Evolutionary conservation across 2,797 vertebrate species (phyloP).

Genomic region (Crypturellus tataupa): DNA sequence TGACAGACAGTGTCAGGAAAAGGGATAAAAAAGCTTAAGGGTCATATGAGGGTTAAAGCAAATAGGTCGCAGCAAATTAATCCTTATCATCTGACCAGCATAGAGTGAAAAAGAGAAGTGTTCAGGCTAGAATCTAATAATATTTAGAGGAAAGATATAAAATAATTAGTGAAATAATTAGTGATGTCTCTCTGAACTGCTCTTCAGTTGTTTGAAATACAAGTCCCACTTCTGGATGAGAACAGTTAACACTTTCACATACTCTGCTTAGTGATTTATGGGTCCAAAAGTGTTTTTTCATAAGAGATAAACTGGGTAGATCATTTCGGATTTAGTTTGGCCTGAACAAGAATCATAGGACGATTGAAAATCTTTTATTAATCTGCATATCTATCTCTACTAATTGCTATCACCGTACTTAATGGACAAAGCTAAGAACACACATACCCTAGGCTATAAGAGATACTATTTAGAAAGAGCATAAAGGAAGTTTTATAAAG

Average conservation of each 20-base stretch:
- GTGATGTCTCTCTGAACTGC: neutral
- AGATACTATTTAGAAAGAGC: neutral
- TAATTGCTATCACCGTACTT: neutral
- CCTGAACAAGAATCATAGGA: neutral
- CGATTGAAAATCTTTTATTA: neutral
- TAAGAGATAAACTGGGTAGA: neutral
- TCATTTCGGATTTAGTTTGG: neutral
- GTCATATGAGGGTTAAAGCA: conserved; percentile 77
- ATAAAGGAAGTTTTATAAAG: neutral
- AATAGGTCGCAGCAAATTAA: conserved; percentile 82
- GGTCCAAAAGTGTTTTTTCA: neutral
- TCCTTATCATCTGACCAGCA: conserved; percentile 74
- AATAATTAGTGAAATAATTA: conserved; percentile 64
- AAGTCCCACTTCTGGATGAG: neutral
- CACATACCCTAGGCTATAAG: neutral
- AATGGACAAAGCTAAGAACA: neutral
- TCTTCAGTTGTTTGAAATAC: neutral
- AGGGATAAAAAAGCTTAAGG: conserved; percentile 71
- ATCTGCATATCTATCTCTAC: neutral
- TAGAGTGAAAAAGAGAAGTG: conserved; percentile 54
- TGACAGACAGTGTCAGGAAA: conserved; percentile 64
- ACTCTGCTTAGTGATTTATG: neutral
- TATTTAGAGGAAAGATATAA: conserved; percentile 55
- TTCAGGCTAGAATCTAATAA: conserved; percentile 49
- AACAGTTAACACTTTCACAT: neutral